phyloP scores from a whole-genome alignment of 2,113 vertebrate genomes.

The Cathartes aura region DNA sequence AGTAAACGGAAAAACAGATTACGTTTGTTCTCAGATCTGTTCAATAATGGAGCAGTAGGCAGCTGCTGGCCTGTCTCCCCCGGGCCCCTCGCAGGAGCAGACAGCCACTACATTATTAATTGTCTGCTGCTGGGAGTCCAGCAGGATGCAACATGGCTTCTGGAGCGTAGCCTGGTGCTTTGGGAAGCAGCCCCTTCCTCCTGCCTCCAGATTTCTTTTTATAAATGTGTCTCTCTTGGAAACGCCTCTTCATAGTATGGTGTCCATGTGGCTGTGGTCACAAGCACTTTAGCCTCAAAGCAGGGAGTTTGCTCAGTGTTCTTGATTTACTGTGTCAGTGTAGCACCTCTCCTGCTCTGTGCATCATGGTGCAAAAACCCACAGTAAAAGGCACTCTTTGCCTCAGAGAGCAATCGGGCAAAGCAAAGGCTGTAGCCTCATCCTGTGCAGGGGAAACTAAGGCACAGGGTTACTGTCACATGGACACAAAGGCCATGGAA shows the following conservation, averaged over 20 bases:
- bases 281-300: not conserved
- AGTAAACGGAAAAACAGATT: slow-evolving; percentile 31
- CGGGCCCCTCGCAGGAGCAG: not conserved
- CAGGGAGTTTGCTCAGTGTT: not conserved
- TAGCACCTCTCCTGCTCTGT: not conserved
- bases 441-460: not conserved
- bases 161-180: not conserved
- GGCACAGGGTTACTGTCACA: not conserved
- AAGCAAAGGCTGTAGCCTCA: not conserved
- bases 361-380: accelerated
- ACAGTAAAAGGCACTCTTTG: not conserved
- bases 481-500: not conserved
- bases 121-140: not conserved
- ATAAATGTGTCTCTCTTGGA: not conserved
- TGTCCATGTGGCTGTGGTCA: not conserved
- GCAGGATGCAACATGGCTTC: not conserved
- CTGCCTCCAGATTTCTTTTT: not conserved
- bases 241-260: accelerated
- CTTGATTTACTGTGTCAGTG: not conserved
- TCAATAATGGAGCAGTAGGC: slow-evolving; percentile 53
- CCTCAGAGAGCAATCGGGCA: accelerated
- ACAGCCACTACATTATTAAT: slow-evolving; percentile 48
- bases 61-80: slow-evolving; percentile 47
- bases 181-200: not conserved
- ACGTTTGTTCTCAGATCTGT: slow-evolving; percentile 26